Evolutionary conservation across 2,888 invertebrate genomes (phyloP).

Genomic region (Xestia xanthographa): DNA sequence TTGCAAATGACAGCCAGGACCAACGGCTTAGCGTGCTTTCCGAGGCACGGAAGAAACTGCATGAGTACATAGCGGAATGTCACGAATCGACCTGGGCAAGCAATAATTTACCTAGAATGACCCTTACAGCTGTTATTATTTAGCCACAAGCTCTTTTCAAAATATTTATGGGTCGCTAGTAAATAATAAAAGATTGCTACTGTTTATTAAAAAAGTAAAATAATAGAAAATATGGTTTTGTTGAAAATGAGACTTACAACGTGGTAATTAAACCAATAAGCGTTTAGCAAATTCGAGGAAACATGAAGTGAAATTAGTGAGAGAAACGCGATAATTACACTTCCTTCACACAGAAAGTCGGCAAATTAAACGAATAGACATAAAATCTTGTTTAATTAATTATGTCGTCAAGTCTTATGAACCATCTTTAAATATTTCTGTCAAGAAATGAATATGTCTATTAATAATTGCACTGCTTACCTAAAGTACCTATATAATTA

Average conservation of each 20-base stretch:
- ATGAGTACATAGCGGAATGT: too few relatives aligned
- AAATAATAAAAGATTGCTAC: background rate
- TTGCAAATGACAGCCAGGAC: too few relatives aligned
- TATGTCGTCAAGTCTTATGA: background rate
- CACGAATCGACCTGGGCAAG: background rate
- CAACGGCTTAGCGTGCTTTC: too few relatives aligned
- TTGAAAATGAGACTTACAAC: background rate
- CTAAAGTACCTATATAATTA: too few relatives aligned
- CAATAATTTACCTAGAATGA: too few relatives aligned
- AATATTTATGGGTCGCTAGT: too few relatives aligned
- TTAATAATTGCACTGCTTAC: background rate
- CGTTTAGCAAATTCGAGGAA: background rate
- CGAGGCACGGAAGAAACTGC: too few relatives aligned
- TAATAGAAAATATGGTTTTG: background rate
- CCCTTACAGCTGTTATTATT: background rate
- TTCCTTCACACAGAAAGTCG: background rate
- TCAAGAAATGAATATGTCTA: background rate
- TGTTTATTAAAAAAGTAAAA: background rate
- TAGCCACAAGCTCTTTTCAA: background rate
- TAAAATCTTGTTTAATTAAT: slow-evolving; percentile 10
- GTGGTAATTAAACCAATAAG: slow-evolving; percentile 17
- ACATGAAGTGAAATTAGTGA: slow-evolving; percentile 10
- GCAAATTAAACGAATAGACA: slow-evolving; percentile 20
- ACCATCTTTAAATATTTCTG: background rate
- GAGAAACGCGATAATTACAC: slow-evolving; percentile 14